Conservation (phyloP, 2,113 vertebrate species). For the Regulus satrapa region DNA sequence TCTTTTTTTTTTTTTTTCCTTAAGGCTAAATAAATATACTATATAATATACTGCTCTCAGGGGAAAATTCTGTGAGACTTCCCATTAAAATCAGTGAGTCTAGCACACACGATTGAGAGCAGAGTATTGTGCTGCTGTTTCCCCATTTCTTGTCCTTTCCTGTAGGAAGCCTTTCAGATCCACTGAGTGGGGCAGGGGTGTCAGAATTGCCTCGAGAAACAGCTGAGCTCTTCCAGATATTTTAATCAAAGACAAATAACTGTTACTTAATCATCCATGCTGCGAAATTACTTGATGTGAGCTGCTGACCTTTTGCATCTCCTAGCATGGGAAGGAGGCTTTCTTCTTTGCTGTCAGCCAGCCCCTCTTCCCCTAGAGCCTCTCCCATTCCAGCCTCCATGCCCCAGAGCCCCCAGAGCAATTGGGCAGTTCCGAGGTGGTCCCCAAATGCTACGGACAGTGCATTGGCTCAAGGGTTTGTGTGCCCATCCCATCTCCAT, state of each 20-base stretch:
- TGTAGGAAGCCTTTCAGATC: not conserved
- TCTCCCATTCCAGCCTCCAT: not conserved
- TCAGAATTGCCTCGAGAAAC: not conserved
- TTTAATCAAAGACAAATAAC: not conserved
- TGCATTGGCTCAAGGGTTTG: not conserved
- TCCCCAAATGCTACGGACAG: not conserved
- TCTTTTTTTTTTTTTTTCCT: not conserved
- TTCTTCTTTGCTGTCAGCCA: not conserved
- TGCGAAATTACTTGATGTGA: not conserved
- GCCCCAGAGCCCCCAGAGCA: not conserved
- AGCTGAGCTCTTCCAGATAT: not conserved
- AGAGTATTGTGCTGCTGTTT: not conserved
- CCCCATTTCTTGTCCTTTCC: not conserved
- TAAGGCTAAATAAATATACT: not conserved
- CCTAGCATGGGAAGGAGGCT: not conserved
- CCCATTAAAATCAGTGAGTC: not conserved
- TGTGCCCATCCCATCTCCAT: not conserved
- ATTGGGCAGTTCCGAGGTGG: not conserved
- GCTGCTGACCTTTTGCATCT: not conserved
- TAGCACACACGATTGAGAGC: not conserved
- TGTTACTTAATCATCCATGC: not conserved
- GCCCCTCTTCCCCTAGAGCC: not conserved
- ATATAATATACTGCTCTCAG: not conserved
- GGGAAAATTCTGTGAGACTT: not conserved
- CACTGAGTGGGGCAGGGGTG: not conserved